These are phyloP conservation scores for Myiozetetes cayanensis DNA, from an alignment of 2,113 vertebrate species.

Conservation along the genomic window DNA sequence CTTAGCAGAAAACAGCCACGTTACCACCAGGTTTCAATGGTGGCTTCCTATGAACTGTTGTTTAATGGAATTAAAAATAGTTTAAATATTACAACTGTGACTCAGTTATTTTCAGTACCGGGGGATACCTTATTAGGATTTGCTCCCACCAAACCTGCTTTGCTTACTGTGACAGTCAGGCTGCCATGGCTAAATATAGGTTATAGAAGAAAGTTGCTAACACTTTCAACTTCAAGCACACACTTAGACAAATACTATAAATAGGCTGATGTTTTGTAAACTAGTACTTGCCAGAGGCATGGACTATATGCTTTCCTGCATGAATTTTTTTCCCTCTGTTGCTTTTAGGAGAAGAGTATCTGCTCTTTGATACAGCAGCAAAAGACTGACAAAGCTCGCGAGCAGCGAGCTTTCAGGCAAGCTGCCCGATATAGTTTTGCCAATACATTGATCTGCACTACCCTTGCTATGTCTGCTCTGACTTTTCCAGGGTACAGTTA, in stretches of 20 bases:
- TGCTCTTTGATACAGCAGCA: background rate
- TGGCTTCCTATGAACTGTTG: background rate
- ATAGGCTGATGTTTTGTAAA: constrained; percentile 36
- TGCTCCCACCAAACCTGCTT: constrained; percentile 6
- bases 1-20: background rate
- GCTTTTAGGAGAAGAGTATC: background rate
- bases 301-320: background rate
- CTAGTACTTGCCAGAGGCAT: background rate
- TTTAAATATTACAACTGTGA: background rate
- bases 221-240: background rate
- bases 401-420: background rate
- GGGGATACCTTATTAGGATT: constrained; percentile 34
- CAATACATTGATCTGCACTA: background rate
- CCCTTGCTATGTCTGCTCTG: background rate
- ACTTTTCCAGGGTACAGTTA: background rate
- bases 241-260: constrained; percentile 17
- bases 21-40: background rate
- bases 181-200: constrained; percentile 5
- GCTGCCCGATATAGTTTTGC: background rate
- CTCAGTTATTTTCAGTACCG: background rate
- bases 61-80: background rate
- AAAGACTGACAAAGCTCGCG: background rate
- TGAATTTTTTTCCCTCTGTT: background rate
- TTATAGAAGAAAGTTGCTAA: constrained; percentile 16
- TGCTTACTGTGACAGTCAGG: background rate